A percentile compares a stretch with the other conserved stretches of the same genome.
Evolutionary conservation across 2,888 invertebrate species (phyloP).

Genomic region (Plebejus melissa): DNA sequence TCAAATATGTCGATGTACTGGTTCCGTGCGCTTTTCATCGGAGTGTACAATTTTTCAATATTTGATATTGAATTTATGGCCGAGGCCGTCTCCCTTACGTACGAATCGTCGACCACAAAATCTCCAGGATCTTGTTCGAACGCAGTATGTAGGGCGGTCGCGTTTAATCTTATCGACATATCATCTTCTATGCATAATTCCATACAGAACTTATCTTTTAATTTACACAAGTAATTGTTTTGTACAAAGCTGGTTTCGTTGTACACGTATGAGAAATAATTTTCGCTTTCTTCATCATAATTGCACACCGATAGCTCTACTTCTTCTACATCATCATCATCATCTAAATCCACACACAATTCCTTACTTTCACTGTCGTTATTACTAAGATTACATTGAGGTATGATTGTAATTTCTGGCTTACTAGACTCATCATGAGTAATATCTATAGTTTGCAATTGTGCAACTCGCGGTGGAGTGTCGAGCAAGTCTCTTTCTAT

Average conservation of each 20-base stretch:
- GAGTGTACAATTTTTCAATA: conserved; percentile 59
- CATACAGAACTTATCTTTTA: conserved; percentile 67
- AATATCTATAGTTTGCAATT: conserved; percentile 32
- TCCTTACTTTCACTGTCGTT: conserved; percentile 37
- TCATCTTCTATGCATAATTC: conserved; percentile 67
- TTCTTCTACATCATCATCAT: conserved; percentile 43
- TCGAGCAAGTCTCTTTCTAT: conserved; percentile 69
- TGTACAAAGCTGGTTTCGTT: conserved; percentile 45
- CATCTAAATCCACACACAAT: conserved; percentile 45
- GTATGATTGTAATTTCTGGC: conserved; percentile 5
- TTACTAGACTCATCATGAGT: neutral
- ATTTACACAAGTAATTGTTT: conserved; percentile 43
- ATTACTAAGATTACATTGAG: conserved; percentile 15
- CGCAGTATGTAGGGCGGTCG: conserved; percentile 50
- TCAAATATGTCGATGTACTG: conserved; percentile 68
- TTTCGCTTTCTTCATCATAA: conserved; percentile 55
- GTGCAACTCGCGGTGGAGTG: conserved; percentile 42
- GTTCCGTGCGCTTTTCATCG: conserved; percentile 57
- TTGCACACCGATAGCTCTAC: conserved; percentile 57
- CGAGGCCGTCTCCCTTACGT: conserved; percentile 56
- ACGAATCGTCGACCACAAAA: conserved; percentile 38
- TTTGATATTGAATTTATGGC: conserved; percentile 62
- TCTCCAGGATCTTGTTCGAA: conserved; percentile 49
- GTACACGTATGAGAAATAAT: conserved; percentile 50
- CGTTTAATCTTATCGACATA: conserved; percentile 56